Evolutionary conservation across 2,888 invertebrate genomes (phyloP), one percentile per base, ranked within the genome.

Genomic region (Drosophila leonis): DNA sequence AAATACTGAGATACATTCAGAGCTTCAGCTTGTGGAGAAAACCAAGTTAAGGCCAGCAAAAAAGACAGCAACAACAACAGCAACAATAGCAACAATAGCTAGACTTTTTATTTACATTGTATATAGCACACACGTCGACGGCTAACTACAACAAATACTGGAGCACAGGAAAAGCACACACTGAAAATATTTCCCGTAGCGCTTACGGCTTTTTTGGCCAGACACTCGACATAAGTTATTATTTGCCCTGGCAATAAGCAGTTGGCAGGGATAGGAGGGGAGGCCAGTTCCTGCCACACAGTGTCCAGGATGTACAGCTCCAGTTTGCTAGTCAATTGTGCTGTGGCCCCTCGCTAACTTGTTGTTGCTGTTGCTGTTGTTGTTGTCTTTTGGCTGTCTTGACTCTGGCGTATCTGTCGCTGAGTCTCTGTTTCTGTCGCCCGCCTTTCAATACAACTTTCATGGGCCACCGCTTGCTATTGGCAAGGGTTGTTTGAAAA

Each of bases 151-250:
- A 44, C 62, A 69, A 65, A 67, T 63, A 61, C 59, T 72, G 48
- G 52, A 67, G 63, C 81, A 75, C 81, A 78, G 82, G 84, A 78
- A 78, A 72, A 65, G 83, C 81, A 82, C 72, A 76, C 67, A 80
- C 48, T 54, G 78, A 71, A 68, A 76, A 80, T 82, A 88, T 83
- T 88, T 88, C 87, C 87, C 87, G 75, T 75, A 79, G 75, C 71
- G 80, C 85, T 84, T 75, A 75, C 76, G 86, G 82, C 79, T 68
- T 66, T 64, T 80, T 65, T 73, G 76, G 73, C 78, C 78, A 72
- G 88, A 86, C 86, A 87, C 84, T 78, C 68, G 82, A 82, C 84
- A 89, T 82, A 86, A 87, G 85, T 86, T 89, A 87, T 87, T 89
- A 87, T 87, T 87, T 89, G 71, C 75, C 74, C 73, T 72, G 82